Percentiles rank a stretch among this genome's conserved stretches.
Evolutionary conservation across 2,888 invertebrate genomes (phyloP).

Genomic region (Prosopocoilus inquinatus): DNA sequence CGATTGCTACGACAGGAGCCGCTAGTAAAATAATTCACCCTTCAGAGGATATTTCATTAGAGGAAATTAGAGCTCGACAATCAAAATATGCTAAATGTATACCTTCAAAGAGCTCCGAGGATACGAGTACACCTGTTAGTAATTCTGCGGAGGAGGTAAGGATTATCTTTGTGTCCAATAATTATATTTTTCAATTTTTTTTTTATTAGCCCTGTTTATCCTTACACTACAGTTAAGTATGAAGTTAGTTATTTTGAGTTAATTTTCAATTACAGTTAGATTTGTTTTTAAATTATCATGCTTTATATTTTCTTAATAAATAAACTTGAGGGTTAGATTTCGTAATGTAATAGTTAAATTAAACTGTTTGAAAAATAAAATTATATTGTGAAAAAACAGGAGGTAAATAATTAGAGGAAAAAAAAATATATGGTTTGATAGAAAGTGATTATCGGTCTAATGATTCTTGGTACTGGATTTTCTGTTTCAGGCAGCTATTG

Average conservation of each 20-base stretch:
- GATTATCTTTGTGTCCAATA: constrained; percentile 1
- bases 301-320: too few species aligned
- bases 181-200: neutral
- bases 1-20: constrained; percentile 77
- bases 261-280: too few species aligned
- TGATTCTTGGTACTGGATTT: neutral
- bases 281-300: too few species aligned
- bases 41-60: constrained; percentile 87
- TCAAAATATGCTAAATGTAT: constrained; percentile 58
- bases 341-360: too few species aligned
- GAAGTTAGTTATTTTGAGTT: too few species aligned
- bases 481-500: constrained; percentile 14
- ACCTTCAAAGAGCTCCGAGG: constrained; percentile 40
- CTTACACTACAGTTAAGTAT: neutral
- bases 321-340: too few species aligned
- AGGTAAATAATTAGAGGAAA: too few species aligned
- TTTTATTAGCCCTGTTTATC: too few species aligned
- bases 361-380: too few species aligned
- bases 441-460: too few species aligned
- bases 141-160: constrained; percentile 32
- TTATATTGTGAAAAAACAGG: too few species aligned
- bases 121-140: constrained; percentile 40
- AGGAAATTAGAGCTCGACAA: constrained; percentile 74
- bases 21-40: constrained; percentile 92
- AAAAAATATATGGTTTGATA: too few species aligned